Conservation (phyloP, 2,797 vertebrate species). For the Falco concolor region DNA sequence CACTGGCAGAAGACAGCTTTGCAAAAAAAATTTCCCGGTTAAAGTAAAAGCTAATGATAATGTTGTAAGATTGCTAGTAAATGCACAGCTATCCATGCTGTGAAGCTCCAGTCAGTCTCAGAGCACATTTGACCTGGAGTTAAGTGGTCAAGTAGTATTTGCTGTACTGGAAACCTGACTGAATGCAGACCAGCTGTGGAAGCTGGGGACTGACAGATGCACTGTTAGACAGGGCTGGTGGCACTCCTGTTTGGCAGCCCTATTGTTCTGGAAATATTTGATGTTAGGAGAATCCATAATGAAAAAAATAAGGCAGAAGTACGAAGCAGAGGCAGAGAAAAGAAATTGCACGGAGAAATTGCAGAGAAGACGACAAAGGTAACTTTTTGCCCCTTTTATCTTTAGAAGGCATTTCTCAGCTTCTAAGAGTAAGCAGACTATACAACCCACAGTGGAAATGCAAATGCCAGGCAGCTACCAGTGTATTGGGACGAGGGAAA, state of each 20-base stretch:
- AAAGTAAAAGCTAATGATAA: background rate
- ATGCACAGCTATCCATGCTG: background rate
- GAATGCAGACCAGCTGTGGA: background rate
- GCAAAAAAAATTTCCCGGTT: background rate
- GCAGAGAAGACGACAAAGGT: background rate
- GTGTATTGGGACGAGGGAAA: background rate
- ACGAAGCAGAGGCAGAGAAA: background rate
- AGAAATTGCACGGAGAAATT: background rate
- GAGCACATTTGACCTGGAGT: background rate
- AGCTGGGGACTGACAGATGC: background rate
- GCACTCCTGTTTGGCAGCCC: background rate
- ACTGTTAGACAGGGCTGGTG: background rate
- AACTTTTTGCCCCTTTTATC: background rate
- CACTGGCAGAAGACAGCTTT: background rate
- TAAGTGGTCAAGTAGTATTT: accelerated
- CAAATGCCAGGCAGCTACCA: background rate
- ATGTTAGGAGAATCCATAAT: background rate
- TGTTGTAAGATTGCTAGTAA: background rate
- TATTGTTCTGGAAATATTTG: background rate
- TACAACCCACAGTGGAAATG: background rate
- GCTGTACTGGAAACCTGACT: background rate
- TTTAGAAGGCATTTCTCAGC: background rate
- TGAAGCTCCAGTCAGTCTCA: background rate
- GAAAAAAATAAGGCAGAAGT: background rate
- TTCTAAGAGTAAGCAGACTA: background rate